Conservation (phyloP, 2,797 vertebrate genomes). For the Sebastes variabilis region DNA sequence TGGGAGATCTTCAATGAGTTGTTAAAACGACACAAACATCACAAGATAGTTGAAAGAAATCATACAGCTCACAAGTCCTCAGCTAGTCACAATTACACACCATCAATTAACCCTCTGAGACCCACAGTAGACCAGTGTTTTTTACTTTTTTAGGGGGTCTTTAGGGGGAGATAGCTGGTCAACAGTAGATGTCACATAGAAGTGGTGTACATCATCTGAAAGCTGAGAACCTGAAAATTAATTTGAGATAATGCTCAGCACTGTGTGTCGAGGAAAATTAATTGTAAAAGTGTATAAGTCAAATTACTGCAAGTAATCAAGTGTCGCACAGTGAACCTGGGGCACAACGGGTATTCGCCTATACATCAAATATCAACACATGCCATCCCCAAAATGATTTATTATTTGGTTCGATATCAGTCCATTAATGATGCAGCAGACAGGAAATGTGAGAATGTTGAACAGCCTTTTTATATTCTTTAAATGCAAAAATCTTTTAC, state of each 20-base stretch:
- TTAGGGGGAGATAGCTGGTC: no score
- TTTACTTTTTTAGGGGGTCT: no score
- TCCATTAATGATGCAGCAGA: neutral
- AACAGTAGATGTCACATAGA: no score
- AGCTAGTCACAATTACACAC: neutral
- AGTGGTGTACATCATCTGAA: no score
- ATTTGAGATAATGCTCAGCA: no score
- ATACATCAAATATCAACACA: neutral
- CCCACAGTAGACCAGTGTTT: no score
- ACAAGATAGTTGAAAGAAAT: neutral
- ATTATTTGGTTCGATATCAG: neutral
- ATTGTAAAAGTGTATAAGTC: no score
- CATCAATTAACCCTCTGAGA: neutral
- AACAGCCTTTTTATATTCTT: neutral
- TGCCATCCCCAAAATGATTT: neutral
- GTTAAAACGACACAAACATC: neutral
- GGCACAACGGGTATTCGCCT: no score
- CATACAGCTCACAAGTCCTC: neutral
- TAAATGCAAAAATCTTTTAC: neutral
- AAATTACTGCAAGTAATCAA: no score
- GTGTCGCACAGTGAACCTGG: no score
- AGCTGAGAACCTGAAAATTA: no score
- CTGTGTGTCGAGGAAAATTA: no score
- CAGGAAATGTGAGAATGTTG: neutral
- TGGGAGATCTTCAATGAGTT: neutral